phyloP scores from a whole-genome alignment of 2,113 vertebrate species.

The Parus major region DNA sequence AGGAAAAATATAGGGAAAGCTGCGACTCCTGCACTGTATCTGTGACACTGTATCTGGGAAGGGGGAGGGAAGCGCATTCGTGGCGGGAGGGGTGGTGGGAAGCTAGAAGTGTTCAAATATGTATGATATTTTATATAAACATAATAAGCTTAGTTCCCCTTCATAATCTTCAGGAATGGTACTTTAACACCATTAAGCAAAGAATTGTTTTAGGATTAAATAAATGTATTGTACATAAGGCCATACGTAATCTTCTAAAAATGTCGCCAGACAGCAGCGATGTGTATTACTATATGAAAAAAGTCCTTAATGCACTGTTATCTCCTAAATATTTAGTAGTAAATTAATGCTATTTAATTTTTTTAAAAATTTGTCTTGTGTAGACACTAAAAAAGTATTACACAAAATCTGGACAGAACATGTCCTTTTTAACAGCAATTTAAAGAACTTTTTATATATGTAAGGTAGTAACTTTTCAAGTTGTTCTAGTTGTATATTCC shows the following conservation, averaged over 20 bases:
- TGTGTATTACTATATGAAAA: constrained; percentile 80
- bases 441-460: constrained; percentile 81
- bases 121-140: constrained; percentile 74
- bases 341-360: constrained; percentile 93
- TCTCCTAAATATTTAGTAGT: constrained; percentile 89
- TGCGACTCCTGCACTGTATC: constrained; percentile 62
- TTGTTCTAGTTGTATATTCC: constrained; percentile 73
- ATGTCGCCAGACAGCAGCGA: constrained; percentile 70
- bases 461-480: constrained; percentile 76
- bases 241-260: constrained; percentile 81
- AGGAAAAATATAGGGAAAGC: constrained; percentile 65
- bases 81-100: constrained; percentile 31
- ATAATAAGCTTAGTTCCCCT: constrained; percentile 76
- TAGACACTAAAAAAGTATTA: constrained; percentile 91
- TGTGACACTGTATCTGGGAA: constrained; percentile 55
- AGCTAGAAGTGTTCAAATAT: constrained; percentile 65
- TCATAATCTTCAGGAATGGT: constrained; percentile 74
- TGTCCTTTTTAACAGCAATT: constrained; percentile 82
- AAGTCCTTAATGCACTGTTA: constrained; percentile 91
- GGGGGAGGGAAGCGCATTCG: background rate
- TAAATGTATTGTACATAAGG: constrained; percentile 85
- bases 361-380: constrained; percentile 87
- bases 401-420: constrained; percentile 76
- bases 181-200: constrained; percentile 72
- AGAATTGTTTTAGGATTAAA: constrained; percentile 72